Conservation (phyloP, 2,113 vertebrate species). For the Artemisiospiza belli region DNA sequence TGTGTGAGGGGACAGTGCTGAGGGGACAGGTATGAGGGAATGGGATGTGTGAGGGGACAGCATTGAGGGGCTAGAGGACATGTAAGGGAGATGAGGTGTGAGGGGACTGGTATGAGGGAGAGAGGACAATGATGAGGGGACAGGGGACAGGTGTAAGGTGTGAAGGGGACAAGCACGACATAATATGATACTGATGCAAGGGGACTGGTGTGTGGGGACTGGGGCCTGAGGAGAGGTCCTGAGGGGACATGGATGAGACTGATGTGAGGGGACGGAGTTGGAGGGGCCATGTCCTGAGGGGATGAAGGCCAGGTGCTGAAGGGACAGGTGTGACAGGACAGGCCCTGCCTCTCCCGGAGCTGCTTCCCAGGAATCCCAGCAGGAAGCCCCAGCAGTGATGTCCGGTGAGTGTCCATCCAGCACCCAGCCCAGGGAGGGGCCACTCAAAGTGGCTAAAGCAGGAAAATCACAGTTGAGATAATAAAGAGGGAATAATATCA, state of each 20-base stretch:
- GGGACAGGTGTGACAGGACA: not conserved
- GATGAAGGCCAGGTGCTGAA: not conserved
- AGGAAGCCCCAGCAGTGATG: not conserved
- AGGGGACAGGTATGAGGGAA: not conserved
- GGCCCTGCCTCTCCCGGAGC: not conserved
- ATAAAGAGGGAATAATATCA: not conserved
- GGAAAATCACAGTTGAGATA: not conserved
- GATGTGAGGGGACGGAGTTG: not conserved
- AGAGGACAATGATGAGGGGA: not conserved
- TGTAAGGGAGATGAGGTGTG: not conserved
- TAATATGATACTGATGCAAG: too few relatives aligned
- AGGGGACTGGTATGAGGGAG: not conserved
- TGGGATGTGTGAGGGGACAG: too few relatives aligned
- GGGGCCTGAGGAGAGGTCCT: not conserved
- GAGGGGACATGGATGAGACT: not conserved
- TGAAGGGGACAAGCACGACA: not conserved
- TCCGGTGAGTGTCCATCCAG: accelerated
- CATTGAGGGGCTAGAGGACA: not conserved
- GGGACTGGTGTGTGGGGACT: not conserved
- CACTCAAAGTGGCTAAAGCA: not conserved
- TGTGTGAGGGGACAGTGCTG: too few relatives aligned
- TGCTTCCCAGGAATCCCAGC: not conserved
- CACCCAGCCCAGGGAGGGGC: accelerated
- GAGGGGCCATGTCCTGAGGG: too few relatives aligned
- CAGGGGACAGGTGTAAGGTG: too few relatives aligned